Conservation (phyloP, 2,797 vertebrate species). For the Syngnathus acus region DNA sequence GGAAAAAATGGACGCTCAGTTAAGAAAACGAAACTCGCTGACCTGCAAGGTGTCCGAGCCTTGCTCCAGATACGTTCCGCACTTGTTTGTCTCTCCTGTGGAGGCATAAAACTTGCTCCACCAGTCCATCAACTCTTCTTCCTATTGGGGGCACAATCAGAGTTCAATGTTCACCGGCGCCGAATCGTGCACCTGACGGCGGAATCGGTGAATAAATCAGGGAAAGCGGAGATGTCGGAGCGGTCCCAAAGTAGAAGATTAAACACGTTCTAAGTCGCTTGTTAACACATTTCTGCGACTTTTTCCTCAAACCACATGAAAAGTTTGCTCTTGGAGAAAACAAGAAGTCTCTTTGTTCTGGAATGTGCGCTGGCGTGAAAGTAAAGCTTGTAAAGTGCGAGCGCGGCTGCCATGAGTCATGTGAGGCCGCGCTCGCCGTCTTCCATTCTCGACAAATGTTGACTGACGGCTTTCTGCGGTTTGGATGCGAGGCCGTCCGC, state of each 20-base stretch:
- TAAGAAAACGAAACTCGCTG: neutral
- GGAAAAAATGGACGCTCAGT: neutral
- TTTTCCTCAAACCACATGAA: conserved; percentile 24
- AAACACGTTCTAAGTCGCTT: conserved; percentile 31
- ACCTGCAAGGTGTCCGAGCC: conserved; percentile 89
- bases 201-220: neutral
- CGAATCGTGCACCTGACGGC: neutral
- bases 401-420: conserved; percentile 44
- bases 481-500: conserved; percentile 16
- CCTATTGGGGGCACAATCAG: conserved; percentile 62
- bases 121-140: conserved; percentile 95
- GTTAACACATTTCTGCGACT: conserved; percentile 32
- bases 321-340: conserved; percentile 13
- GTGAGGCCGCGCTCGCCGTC: conserved; percentile 8
- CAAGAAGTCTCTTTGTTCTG: conserved; percentile 31
- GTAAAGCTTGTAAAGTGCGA: conserved; percentile 26
- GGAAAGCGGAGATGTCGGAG: neutral
- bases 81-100: conserved; percentile 80
- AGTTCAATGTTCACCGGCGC: conserved; percentile 13
- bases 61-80: conserved; percentile 83
- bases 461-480: conserved; percentile 32
- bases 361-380: conserved; percentile 41
- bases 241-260: conserved; percentile 2
- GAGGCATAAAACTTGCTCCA: conserved; percentile 98
- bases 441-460: conserved; percentile 8